These are phyloP conservation scores for Meiosimyza decipiens DNA, from an alignment of 2,888 invertebrate species.

Conservation along the genomic window DNA sequence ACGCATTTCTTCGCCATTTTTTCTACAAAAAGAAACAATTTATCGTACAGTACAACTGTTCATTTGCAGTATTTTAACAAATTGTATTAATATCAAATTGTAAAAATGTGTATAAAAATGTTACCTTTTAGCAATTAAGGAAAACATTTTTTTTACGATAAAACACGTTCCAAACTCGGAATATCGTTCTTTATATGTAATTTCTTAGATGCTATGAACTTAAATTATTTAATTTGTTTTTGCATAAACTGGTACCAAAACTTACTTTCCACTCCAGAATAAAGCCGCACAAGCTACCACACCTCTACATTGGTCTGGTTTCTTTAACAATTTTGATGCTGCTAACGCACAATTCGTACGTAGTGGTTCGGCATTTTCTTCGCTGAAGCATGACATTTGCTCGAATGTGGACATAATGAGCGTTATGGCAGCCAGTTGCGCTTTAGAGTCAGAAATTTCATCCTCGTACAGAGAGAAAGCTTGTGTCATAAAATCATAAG, in stretches of 20 bases:
- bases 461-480: slow-evolving; percentile 98
- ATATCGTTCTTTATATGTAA: too few species aligned
- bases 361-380: slow-evolving; percentile 97
- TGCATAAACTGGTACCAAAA: background rate
- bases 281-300: slow-evolving; percentile 94
- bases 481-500: slow-evolving; percentile 95
- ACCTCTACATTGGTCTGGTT: slow-evolving; percentile 97
- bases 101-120: background rate
- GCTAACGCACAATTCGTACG: slow-evolving; percentile 96
- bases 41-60: too few species aligned
- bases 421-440: slow-evolving; percentile 95
- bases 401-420: slow-evolving; percentile 96
- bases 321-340: slow-evolving; percentile 94
- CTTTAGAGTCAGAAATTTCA: slow-evolving; percentile 97
- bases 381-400: slow-evolving; percentile 92
- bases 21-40: slow-evolving; percentile 48
- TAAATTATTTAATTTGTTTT: too few species aligned
- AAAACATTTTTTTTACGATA: background rate
- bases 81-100: too few species aligned
- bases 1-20: slow-evolving; percentile 74
- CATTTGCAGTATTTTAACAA: too few species aligned
- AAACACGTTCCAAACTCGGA: too few species aligned
- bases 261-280: slow-evolving; percentile 91
- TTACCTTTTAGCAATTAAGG: too few species aligned
- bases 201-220: too few species aligned